Evolutionary conservation across 2,797 vertebrate genomes (phyloP), one percentile per base, ranked within the genome.

Genomic region (Leptodactylus fallax): DNA sequence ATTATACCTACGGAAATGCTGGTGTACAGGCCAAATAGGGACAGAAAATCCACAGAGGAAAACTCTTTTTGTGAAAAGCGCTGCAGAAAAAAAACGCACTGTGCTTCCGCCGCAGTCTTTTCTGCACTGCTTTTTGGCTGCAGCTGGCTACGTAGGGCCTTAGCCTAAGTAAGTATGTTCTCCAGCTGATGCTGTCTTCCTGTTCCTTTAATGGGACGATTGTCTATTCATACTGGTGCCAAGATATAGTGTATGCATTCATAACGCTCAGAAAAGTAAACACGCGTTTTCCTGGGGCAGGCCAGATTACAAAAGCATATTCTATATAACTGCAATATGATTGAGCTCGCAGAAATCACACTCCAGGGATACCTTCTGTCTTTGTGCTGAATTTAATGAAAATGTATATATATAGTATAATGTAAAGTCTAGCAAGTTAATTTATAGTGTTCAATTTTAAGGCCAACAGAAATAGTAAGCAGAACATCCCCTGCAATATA

Each of bases 191-290:
- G 23, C 27, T n/a, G 19, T 60, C 51, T 85, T 83, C 17, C 27
- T 63, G 23, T 53, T 77, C 13, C 55, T 85, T 27, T 77, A 85
- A 77, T 78, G 58, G 74, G 49, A 36, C 8, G 55, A 84, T 76
- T 84, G 82, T 84, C 82, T 76, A 84, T 84, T 84, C 25, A 84
- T 45, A 16, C 56, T 76, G 55, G 82, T 47, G 69, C 69, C 82
- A 61, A 49, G 82, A 76, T 55, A 84, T 76, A 84, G 69, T 60
- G 14, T 84, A 71, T n/a, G 23, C 21, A 83, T 83, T 83, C 82
- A 84, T 84, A 76, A 16, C 14, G 45, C 36, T 58, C 53, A 84
- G n/a, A 63, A 85, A 85, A 85, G 17, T 36, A 85, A 78, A 79
- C 19, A 77, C 14, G 51, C 21, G 25, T 77, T 63, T 85, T 85